Base-by-base conservation (phyloP, 2,113 vertebrate genomes). In the Ophiodon elongatus region DNA sequence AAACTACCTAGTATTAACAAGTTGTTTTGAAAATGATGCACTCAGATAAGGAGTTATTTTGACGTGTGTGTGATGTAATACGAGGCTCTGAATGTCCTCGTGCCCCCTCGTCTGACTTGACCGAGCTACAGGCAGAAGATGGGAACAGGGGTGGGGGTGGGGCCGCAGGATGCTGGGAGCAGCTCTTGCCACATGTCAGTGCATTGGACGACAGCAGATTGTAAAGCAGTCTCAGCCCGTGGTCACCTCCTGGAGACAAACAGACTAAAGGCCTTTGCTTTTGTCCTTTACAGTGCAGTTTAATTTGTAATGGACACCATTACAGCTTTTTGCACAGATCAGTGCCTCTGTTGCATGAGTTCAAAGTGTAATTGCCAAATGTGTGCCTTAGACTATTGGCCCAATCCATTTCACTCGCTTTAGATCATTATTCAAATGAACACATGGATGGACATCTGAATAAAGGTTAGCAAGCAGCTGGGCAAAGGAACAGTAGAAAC, bases 131-230 rank as follows among this genome's bases (percentile, higher is more conserved):
- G 80, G 89, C 79, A 69, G 80, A 57, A 72, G 83, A 73, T 72
- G 79, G 35, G 85, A 81, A 21, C 29, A 8, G 60, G 64, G 62
- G 27, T 84, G 85, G 89, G 88, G 91, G 91, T 83, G 66, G 90
- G 85, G 72, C 80, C 45, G 83, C 67, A 43, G 52, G 79, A 73
- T 56, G 60, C 69, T 37, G 65, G 82, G 82, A 84, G 85, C 83
- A 84, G 82, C 84, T 86, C 47, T n/a, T 82, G 85, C 90, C 91
- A 92, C 88, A 94, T 93, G 92, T 89, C 91, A 56, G 68, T 79
- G 70, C 75, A 79, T 88, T 89, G 85, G 86, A 90, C 76, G 83
- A 89, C 70, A 89, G 82, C 88, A 90, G 84, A 92, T 85, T 91
- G 88, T 69, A 63, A 88, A 88, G 75, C 78, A 85, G 81, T 70